These are phyloP conservation scores for Colletes latitarsis DNA, from an alignment of 1,140 invertebrate genomes.

Conservation along the genomic window DNA sequence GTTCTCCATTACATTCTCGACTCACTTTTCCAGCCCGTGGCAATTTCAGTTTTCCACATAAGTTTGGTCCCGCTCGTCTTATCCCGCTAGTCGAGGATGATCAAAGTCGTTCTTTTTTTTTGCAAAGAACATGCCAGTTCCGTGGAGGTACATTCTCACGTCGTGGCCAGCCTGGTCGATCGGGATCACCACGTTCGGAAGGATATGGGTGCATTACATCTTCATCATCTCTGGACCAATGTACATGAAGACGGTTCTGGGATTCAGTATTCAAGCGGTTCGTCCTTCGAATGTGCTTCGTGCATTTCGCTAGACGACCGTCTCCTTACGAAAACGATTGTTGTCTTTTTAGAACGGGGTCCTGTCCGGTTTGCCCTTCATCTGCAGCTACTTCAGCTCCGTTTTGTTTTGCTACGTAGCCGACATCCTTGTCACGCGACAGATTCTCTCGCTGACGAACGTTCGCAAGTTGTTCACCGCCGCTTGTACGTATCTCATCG, in stretches of 20 bases:
- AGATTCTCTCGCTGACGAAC: conserved; percentile 84
- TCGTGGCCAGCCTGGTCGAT: conserved; percentile 92
- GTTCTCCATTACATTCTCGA: too few relatives aligned
- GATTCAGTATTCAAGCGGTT: conserved; percentile 86
- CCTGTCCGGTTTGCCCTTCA: conserved; percentile 85
- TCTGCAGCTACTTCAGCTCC: conserved; percentile 87
- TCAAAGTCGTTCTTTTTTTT: neutral
- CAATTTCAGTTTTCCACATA: too few relatives aligned
- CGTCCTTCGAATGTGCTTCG: conserved; percentile 28
- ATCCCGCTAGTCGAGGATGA: too few relatives aligned
- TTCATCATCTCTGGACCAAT: conserved; percentile 87
- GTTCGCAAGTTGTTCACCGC: conserved; percentile 87
- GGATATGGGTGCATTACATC: conserved; percentile 88
- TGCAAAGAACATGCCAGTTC: conserved; percentile 81
- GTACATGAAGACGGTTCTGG: conserved; percentile 87
- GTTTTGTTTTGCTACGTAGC: conserved; percentile 87
- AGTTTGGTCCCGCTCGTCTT: too few relatives aligned
- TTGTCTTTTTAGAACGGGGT: conserved; percentile 83
- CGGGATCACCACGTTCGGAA: conserved; percentile 86
- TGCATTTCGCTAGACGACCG: neutral
- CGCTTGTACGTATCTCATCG: conserved; percentile 78
- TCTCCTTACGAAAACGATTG: conserved; percentile 11
- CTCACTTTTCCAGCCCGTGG: too few relatives aligned
- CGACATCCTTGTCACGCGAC: conserved; percentile 83
- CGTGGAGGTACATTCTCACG: conserved; percentile 89